Evolutionary conservation across 2,888 invertebrate genomes (phyloP), one percentile per base, ranked within the genome.

Genomic region (Melikaiella ostensackeni): DNA sequence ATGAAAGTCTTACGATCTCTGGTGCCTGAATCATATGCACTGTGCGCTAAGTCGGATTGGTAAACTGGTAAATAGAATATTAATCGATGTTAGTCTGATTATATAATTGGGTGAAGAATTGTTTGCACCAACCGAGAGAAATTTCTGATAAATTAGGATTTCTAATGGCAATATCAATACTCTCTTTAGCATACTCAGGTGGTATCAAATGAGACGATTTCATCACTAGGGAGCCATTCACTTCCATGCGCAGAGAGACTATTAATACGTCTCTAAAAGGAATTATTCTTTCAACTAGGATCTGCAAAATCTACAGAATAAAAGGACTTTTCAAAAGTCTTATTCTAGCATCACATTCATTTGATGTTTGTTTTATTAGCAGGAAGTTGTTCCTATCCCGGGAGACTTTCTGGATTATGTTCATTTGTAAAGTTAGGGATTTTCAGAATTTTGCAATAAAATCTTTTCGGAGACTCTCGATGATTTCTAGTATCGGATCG

Each of bases 1-100:
- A 66, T 66, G 66, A 46, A 66, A 66, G 46, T 42, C 27, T 66
- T 27, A 66, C 27, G 42, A 66, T 66, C 7, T 38, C 13, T 64
- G 21, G 46, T 11, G 35, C 19, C 42, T 7, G 21, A 50, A 50
- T 21, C n/a, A 50, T 50, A 11, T 55, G 3, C 55, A 55, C 21
- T 55, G 55, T 55, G 5, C 6, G 16, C 42, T 2, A 55, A 55
- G n/a, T 21, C 21, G 21, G 1, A n/a, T 55, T 55, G 55, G 21
- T 55, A 55, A n/a, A 50, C 16, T 21, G 55, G 11, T 21, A 55
- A 50, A 50, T 8, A 21, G n/a, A 50, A 62, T 30, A 33, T 19
- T n/a, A 33, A n/a, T 33, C 62, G 42, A 62, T 62, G 33, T 66
- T 13, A 7, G 2, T 8, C 19, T 27, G 42, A 27, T 42, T 7